These are phyloP conservation scores for Drosophila buzzatii DNA, from an alignment of 2,888 invertebrate species.

Conservation along the genomic window DNA sequence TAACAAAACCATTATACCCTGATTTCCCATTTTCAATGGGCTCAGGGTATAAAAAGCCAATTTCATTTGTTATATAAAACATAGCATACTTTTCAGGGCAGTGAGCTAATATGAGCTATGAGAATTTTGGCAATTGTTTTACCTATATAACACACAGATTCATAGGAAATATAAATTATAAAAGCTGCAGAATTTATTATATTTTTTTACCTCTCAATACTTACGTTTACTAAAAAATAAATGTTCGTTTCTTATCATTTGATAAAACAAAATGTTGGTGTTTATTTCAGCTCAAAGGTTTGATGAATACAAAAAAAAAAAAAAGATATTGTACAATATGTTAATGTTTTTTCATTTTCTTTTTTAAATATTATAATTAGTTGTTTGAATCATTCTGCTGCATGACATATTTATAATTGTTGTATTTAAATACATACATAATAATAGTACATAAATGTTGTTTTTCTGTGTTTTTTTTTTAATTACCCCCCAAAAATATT, in stretches of 20 bases:
- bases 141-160: background rate
- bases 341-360: conserved; percentile 47
- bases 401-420: conserved; percentile 34
- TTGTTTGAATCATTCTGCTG: conserved; percentile 39
- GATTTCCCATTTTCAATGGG: too few species aligned
- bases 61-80: background rate
- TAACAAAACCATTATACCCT: too few species aligned
- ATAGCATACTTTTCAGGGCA: conserved; percentile 1
- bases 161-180: background rate
- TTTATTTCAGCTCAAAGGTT: conserved; percentile 72
- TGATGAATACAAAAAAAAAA: conserved; percentile 60
- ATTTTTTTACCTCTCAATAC: background rate
- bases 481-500: conserved; percentile 31
- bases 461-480: conserved; percentile 7
- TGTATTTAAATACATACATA: conserved; percentile 46
- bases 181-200: too few species aligned
- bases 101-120: accelerated
- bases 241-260: conserved; percentile 21
- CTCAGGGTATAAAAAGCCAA: too few species aligned
- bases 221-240: background rate
- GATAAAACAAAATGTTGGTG: conserved; percentile 71
- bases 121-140: background rate
- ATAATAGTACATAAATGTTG: conserved; percentile 55
- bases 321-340: conserved; percentile 70
- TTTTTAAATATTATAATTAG: conserved; percentile 18